phyloP scores from a whole-genome alignment of 2,888 invertebrate species.

The Odontocolon sp. region DNA sequence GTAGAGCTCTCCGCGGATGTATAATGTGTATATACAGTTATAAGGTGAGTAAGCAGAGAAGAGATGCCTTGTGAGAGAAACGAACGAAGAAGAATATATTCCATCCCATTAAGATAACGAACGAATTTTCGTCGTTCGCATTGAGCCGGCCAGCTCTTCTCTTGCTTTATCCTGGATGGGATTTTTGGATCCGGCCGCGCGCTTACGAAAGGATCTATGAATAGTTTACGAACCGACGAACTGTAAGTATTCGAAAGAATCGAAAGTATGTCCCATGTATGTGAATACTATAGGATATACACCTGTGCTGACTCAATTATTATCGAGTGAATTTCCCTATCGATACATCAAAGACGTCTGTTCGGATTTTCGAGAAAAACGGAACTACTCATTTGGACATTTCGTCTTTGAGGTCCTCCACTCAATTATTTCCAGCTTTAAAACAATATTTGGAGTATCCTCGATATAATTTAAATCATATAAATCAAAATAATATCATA shows the following conservation, averaged over 20 bases:
- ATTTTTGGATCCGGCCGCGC: constrained; percentile 30
- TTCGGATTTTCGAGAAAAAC: background rate
- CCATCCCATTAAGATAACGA: constrained; percentile 61
- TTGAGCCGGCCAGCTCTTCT: background rate
- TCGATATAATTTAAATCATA: no score
- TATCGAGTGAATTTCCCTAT: no score
- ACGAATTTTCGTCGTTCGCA: constrained; percentile 46
- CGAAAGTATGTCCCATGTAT: background rate
- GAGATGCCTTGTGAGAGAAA: background rate
- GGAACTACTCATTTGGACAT: no score
- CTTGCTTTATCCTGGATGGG: constrained; percentile 20
- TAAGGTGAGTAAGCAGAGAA: background rate
- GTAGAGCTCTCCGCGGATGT: constrained; percentile 19
- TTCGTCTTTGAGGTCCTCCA: no score
- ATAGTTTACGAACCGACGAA: constrained; percentile 15
- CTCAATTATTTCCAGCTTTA: constrained; percentile 6
- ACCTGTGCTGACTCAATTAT: constrained; percentile 5
- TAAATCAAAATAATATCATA: no score
- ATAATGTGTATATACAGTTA: background rate
- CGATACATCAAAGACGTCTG: no score
- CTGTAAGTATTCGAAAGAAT: background rate
- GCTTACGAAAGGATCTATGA: constrained; percentile 26
- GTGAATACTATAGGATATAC: background rate
- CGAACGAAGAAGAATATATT: constrained; percentile 14
- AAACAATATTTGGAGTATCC: background rate